Evolutionary conservation across 2,888 invertebrate species (phyloP).

Genomic region (Rhamnusium bicolor): DNA sequence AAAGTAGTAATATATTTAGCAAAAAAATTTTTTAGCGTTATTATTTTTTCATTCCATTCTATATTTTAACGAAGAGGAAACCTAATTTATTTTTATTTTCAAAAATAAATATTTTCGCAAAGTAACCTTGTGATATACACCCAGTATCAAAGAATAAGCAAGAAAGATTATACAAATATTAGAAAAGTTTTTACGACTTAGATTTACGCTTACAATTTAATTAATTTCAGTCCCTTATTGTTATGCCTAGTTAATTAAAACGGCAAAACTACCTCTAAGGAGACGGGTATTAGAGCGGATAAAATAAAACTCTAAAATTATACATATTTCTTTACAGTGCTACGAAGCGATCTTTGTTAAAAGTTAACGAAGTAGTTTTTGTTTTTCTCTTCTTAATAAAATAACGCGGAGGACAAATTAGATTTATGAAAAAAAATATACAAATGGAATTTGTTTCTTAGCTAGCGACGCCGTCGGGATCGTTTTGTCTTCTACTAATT

Average conservation of each 20-base stretch:
- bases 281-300: neutral
- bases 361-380: slow-evolving; percentile 48
- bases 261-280: neutral
- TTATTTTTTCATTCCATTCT: too few species aligned
- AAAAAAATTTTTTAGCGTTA: too few species aligned
- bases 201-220: neutral
- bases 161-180: too few species aligned
- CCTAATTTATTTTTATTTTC: too few species aligned
- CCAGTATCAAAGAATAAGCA: too few species aligned
- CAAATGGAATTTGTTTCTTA: slow-evolving; percentile 58
- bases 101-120: too few species aligned
- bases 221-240: neutral
- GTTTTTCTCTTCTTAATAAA: slow-evolving; percentile 52
- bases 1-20: too few species aligned
- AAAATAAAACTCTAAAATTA: slow-evolving; percentile 28
- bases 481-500: slow-evolving; percentile 68
- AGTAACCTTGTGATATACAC: too few species aligned
- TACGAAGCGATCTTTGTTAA: slow-evolving; percentile 32
- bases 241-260: slow-evolving; percentile 3
- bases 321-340: slow-evolving; percentile 31
- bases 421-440: slow-evolving; percentile 61
- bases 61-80: too few species aligned
- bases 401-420: slow-evolving; percentile 58
- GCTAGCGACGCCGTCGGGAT: slow-evolving; percentile 61
- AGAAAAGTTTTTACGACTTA: too few species aligned